Evolutionary conservation across 2,888 invertebrate species (phyloP), one percentile per base, ranked within the genome.

Genomic region (Dendrolimus pini): DNA sequence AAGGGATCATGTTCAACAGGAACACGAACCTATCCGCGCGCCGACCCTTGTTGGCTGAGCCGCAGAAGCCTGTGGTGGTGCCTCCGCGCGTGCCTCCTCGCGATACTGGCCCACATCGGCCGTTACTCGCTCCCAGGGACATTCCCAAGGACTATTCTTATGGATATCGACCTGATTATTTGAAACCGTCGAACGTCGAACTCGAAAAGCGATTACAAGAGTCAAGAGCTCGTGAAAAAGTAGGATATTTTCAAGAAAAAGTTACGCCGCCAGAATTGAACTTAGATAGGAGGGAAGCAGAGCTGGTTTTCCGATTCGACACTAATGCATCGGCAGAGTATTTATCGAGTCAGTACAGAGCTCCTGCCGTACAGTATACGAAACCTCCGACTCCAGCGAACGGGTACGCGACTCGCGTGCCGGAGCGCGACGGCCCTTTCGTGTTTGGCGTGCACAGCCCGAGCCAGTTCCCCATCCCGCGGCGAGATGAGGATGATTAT

Each of bases 361-460:
- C 85, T 62, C 87, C 89, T 58, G 72, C 76, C 58, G 87, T 87
- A 65, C 89, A 87, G 69, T 88, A 87, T 67, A 83, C 86, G 69
- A 88, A 84, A 75, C 85, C 88, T 59, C 75, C 88, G 74, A 81
- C 83, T 73, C 87, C 89, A 62, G 85, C 80, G 65, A 88, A 87
- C 79, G 87, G 88, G 79, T 81, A 80, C 71, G 71, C 80, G 63
- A 74, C 75, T 75, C 85, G 85, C 74, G 76, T 82, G 70, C 87
- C 85, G 64, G 88, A 88, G 71, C 80, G 82, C 76, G 89, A 91
- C 72, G 93, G 93, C 52, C 93, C 93, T 69, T 93, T 93, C 78
- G 93, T 93, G 69, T 93, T 93, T 75, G 93, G 93, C 64, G 87
- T 93, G 60, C 92, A 93, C 75, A 87, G 85, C 65, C 91, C 91